Percentiles rank a stretch among this genome's conserved stretches.
Evolutionary conservation across 2,888 invertebrate genomes (phyloP).

Genomic region (Meganola albula): DNA sequence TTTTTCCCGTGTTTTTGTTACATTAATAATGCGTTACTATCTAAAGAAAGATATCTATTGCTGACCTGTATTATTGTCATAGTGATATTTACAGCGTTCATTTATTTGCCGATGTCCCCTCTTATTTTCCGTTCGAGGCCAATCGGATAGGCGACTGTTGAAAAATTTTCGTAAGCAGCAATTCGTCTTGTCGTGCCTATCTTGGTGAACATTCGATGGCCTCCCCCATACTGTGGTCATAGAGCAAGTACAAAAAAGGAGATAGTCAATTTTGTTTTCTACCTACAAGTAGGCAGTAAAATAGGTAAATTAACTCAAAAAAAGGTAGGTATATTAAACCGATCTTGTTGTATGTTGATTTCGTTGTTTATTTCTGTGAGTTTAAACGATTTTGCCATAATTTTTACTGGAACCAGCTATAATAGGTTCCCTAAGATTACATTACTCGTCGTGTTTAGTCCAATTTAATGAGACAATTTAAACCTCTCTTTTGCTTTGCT

Average conservation of each 20-base stretch:
- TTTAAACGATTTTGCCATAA: too few relatives aligned
- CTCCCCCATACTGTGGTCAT: slow-evolving; percentile 59
- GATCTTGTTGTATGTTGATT: too few relatives aligned
- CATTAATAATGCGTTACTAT: slow-evolving; percentile 73
- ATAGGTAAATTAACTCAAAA: too few relatives aligned
- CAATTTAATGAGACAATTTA: too few relatives aligned
- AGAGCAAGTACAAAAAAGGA: slow-evolving; percentile 28
- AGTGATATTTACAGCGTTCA: slow-evolving; percentile 74
- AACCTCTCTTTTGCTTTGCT: too few relatives aligned
- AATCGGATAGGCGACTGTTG: slow-evolving; percentile 75
- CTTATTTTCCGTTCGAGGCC: slow-evolving; percentile 77
- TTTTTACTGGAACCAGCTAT: too few relatives aligned
- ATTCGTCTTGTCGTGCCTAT: slow-evolving; percentile 77
- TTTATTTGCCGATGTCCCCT: slow-evolving; percentile 74
- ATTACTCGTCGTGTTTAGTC: too few relatives aligned
- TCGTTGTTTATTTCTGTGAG: too few relatives aligned
- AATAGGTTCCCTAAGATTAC: too few relatives aligned
- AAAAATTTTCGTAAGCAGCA: slow-evolving; percentile 78
- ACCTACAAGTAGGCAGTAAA: too few relatives aligned
- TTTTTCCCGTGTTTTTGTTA: slow-evolving; percentile 69
- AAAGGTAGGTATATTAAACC: too few relatives aligned
- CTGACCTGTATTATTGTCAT: slow-evolving; percentile 79
- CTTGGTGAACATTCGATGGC: slow-evolving; percentile 73
- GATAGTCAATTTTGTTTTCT: too few relatives aligned
- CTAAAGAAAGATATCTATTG: slow-evolving; percentile 70